phyloP scores from a whole-genome alignment of 2,797 vertebrate species.

The Coendou prehensilis region DNA sequence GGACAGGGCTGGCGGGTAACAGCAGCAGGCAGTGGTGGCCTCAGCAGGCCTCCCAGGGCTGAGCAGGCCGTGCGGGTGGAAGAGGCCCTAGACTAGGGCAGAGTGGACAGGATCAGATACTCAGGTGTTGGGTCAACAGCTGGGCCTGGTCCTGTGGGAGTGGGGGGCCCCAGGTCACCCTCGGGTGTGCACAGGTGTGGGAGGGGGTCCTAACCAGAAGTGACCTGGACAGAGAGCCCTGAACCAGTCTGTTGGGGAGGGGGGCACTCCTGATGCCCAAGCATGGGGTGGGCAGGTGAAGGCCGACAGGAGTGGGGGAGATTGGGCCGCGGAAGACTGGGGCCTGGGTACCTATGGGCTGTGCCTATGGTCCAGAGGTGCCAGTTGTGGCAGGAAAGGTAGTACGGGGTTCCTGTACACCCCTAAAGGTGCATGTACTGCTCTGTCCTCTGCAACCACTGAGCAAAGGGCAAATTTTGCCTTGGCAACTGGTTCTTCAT shows the following conservation, averaged over 20 bases:
- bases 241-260: not conserved
- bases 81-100: not conserved
- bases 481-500: not conserved
- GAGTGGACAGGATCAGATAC: rapidly evolving
- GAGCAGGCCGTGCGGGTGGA: not conserved
- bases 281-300: not conserved
- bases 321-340: not conserved
- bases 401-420: not conserved
- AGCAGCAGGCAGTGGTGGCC: not conserved
- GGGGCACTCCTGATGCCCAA: too few species aligned
- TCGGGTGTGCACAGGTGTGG: not conserved
- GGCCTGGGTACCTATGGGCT: not conserved
- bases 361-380: not conserved
- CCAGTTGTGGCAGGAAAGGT: rapidly evolving
- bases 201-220: not conserved
- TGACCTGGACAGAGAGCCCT: not conserved
- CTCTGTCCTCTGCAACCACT: not conserved
- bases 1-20: too few species aligned
- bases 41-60: not conserved
- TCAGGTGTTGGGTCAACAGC: not conserved
- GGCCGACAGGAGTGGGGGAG: not conserved
- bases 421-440: rapidly evolving
- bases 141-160: not conserved
- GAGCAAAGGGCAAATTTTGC: not conserved
- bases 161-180: too few species aligned